Conservation (phyloP, 2,113 vertebrate species). For the Poeciliopsis prolifica region DNA sequence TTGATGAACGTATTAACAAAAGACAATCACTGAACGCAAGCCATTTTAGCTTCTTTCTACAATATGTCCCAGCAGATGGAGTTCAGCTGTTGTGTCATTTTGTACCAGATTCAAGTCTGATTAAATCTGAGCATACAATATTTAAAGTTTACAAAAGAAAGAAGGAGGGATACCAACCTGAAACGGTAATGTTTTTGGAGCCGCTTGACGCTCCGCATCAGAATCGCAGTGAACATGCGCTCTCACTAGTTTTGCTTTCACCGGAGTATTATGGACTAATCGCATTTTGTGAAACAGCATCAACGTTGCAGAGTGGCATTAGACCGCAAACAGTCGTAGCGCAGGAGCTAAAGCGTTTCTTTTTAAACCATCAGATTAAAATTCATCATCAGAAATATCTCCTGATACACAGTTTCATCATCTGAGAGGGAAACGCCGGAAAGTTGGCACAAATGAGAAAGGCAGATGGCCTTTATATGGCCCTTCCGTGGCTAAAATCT, state of each 20-base stretch:
- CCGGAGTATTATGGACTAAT: neutral
- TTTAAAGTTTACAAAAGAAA: too few species aligned
- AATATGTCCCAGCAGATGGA: too few species aligned
- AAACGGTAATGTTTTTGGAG: neutral
- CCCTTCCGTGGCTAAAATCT: constrained; percentile 61
- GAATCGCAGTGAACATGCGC: neutral
- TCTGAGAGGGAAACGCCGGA: constrained; percentile 39
- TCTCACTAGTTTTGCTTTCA: too few species aligned
- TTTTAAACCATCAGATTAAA: constrained; percentile 40
- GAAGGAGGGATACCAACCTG: neutral
- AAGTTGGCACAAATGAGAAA: constrained; percentile 54
- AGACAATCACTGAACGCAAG: too few species aligned
- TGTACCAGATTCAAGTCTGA: neutral
- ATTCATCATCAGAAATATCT: constrained; percentile 19
- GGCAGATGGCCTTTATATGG: constrained; percentile 66
- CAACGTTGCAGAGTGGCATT: neutral
- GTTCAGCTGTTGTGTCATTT: neutral
- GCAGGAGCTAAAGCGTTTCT: constrained; percentile 10
- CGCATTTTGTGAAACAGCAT: neutral
- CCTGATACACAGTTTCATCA: constrained; percentile 43
- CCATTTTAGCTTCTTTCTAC: too few species aligned
- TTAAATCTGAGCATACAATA: neutral
- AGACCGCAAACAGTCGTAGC: neutral
- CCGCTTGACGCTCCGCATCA: neutral
- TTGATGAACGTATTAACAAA: too few species aligned